Conservation (phyloP, 1,140 invertebrate species). For the Daktulosphaira vitifoliae region DNA sequence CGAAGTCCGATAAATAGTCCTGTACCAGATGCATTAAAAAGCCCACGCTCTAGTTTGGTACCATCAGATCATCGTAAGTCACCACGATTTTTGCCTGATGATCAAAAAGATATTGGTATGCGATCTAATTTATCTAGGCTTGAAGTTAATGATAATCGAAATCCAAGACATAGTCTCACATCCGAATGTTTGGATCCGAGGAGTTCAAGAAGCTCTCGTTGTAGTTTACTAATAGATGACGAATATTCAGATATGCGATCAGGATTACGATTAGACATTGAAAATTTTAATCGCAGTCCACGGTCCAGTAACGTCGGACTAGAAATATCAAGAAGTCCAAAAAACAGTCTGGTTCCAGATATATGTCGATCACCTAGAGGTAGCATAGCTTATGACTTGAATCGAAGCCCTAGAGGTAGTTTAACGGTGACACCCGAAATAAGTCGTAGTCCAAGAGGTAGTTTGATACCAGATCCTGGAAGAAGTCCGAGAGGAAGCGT, state of each 20-base stretch:
- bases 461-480: slow-evolving; percentile 43
- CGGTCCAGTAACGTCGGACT: slow-evolving; percentile 35
- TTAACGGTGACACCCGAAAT: slow-evolving; percentile 36
- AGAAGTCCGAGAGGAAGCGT: slow-evolving; percentile 54
- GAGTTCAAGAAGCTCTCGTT: slow-evolving; percentile 44
- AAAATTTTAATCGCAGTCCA: slow-evolving; percentile 37
- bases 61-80: slow-evolving; percentile 41
- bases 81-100: slow-evolving; percentile 11
- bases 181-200: slow-evolving; percentile 40
- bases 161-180: slow-evolving; percentile 48
- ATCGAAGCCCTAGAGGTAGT: slow-evolving; percentile 38
- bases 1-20: slow-evolving; percentile 57
- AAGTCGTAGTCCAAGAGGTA: slow-evolving; percentile 46
- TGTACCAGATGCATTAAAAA: slow-evolving; percentile 47
- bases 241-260: slow-evolving; percentile 44
- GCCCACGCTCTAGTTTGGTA: slow-evolving; percentile 54
- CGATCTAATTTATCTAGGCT: slow-evolving; percentile 3
- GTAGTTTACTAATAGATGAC: slow-evolving; percentile 48
- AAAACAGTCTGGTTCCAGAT: slow-evolving; percentile 52
- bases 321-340: slow-evolving; percentile 48
- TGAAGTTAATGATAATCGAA: neutral
- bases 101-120: slow-evolving; percentile 5
- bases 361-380: slow-evolving; percentile 38
- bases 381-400: slow-evolving; percentile 26
- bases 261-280: slow-evolving; percentile 43